phyloP scores from a whole-genome alignment of 2,797 vertebrate genomes.

The Scleropages formosus region DNA sequence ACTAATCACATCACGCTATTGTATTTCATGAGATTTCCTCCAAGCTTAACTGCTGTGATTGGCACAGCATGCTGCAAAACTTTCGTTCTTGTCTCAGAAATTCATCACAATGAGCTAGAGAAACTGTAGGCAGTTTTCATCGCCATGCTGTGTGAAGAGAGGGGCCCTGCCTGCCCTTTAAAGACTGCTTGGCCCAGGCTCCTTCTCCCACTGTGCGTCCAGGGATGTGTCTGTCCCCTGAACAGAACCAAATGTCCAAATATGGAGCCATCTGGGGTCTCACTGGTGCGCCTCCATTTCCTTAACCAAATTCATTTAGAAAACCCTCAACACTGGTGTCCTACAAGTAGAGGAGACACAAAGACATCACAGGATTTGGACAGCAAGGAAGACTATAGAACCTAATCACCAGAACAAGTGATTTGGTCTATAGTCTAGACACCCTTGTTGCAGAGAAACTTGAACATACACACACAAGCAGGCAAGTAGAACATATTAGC shows the following conservation, averaged over 20 bases:
- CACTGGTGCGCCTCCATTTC: not conserved
- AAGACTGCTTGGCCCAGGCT: not conserved
- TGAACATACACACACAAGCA: too few relatives aligned
- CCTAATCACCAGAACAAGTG: too few relatives aligned
- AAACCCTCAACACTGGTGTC: too few relatives aligned
- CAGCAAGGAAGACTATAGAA: too few relatives aligned
- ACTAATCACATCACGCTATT: slow-evolving; percentile 37
- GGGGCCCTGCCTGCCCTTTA: not conserved
- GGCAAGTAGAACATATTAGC: too few relatives aligned
- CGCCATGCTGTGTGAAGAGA: not conserved
- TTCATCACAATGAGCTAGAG: not conserved
- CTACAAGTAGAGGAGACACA: too few relatives aligned
- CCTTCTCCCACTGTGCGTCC: not conserved
- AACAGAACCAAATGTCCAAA: slow-evolving; percentile 60
- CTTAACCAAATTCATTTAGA: not conserved
- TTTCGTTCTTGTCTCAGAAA: too few relatives aligned
- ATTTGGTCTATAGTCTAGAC: too few relatives aligned
- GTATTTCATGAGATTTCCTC: slow-evolving; percentile 33
- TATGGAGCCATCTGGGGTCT: slow-evolving; percentile 54
- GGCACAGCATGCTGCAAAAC: too few relatives aligned
- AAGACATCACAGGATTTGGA: too few relatives aligned
- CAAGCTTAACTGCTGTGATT: too few relatives aligned
- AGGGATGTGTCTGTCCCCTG: slow-evolving; percentile 48
- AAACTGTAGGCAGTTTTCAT: not conserved
- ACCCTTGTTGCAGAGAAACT: too few relatives aligned